phyloP scores from a whole-genome alignment of 2,888 invertebrate genomes.

The Thymelicus lineola region DNA sequence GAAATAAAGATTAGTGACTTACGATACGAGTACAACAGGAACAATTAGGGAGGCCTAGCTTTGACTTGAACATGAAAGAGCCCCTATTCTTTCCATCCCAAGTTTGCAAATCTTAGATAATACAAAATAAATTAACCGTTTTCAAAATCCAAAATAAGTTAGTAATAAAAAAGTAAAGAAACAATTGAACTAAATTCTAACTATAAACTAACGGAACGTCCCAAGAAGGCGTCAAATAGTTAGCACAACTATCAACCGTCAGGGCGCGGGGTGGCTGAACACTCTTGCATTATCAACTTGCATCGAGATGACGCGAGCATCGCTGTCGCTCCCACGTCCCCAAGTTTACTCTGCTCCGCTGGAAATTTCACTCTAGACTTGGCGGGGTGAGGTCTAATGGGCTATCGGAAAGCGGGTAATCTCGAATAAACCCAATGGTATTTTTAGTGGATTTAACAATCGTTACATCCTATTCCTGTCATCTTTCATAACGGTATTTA shows the following conservation, averaged over 20 bases:
- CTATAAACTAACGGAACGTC: conserved; percentile 20
- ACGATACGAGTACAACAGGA: no score
- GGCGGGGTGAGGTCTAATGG: conserved; percentile 54
- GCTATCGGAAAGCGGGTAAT: conserved; percentile 34
- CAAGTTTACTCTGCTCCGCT: conserved; percentile 79
- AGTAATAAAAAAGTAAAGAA: no score
- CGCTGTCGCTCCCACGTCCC: conserved; percentile 79
- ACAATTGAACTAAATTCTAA: neutral
- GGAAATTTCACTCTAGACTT: conserved; percentile 81
- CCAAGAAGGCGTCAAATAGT: conserved; percentile 15
- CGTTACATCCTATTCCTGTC: no score
- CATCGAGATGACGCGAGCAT: conserved; percentile 77
- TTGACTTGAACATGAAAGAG: no score
- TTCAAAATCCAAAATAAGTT: no score
- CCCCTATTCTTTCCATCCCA: no score
- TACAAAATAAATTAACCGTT: no score
- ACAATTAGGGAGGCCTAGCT: no score
- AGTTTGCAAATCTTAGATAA: no score
- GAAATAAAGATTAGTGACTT: no score
- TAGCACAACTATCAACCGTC: conserved; percentile 28
- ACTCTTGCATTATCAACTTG: conserved; percentile 70
- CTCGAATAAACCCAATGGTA: neutral
- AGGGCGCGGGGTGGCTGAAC: conserved; percentile 12
- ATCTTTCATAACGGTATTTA: no score
- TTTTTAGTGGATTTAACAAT: no score